Conservation (phyloP, 2,113 vertebrate genomes). For the Neodontobutis hainanensis region DNA sequence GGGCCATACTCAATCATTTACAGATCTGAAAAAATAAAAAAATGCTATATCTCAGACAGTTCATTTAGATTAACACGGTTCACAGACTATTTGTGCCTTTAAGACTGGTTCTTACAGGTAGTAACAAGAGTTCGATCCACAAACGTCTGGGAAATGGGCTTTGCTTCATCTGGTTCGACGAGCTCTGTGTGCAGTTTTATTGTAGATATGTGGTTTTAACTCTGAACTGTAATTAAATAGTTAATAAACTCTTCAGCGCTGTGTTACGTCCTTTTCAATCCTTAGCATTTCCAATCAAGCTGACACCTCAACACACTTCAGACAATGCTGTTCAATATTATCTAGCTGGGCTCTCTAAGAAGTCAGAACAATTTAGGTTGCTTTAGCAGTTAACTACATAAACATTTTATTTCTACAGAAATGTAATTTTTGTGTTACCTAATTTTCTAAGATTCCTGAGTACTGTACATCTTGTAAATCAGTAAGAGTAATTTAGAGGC, state of each 20-base stretch:
- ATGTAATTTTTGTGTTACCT: no score
- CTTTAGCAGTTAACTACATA: no score
- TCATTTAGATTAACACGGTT: constrained; percentile 13
- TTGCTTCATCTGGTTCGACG: constrained; percentile 73
- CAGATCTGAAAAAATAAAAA: constrained; percentile 1
- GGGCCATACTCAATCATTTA: constrained; percentile 13
- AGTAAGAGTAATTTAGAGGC: no score
- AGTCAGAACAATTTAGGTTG: no score
- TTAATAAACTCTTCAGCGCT: constrained; percentile 54
- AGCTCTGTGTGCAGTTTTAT: constrained; percentile 65
- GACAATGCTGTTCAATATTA: no score
- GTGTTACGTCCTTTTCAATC: constrained; percentile 33
- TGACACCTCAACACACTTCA: no score
- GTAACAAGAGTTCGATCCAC: constrained; percentile 26
- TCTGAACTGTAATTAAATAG: constrained; percentile 77
- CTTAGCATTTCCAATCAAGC: neutral
- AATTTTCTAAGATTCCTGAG: no score
- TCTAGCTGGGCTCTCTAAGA: no score
- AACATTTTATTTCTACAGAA: no score
- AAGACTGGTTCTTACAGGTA: constrained; percentile 48
- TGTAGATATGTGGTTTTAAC: constrained; percentile 77
- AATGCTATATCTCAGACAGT: constrained; percentile 4
- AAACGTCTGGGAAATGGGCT: constrained; percentile 34
- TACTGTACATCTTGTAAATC: no score
- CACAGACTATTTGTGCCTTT: constrained; percentile 42